Evolutionary conservation across 2,113 vertebrate genomes (phyloP), one percentile per base, ranked within the genome.

Genomic region (Serilophus lunatus): DNA sequence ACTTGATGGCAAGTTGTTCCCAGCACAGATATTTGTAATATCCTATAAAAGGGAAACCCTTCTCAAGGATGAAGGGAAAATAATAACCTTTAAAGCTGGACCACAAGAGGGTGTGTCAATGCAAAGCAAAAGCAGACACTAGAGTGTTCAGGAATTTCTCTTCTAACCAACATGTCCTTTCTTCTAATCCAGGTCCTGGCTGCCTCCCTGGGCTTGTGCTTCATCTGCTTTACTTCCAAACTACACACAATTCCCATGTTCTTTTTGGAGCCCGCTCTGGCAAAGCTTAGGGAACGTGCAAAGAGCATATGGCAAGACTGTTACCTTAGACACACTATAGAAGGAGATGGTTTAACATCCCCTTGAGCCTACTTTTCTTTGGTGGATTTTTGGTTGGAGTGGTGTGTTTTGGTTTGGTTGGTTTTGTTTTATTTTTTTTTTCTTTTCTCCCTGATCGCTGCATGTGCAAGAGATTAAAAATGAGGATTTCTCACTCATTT

Each of bases 11-110:
- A 33, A 63, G 10, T 1, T 78, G 26, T 36, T n/a, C 12, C 3
- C 1, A 4, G 49, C 49, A 42, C 3, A 3, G 8, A 2, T 3
- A 2, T 54, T 51, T 75, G 36, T 29, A 19, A 9, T 29, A 13
- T 15, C 54, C 66, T 12, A 9, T 25, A 14, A 36, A 57, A 15
- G 51, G 10, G 5, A 47, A 35, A 74, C 26, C 13, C 57, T 76
- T 54, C 24, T 56, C 18, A 1, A 13, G 35, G 61, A 20, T 68
- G 14, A n/a, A 42, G 29, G 45, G 31, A 20, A 13, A 79, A 64
- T 51, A 10, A 24, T 4, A 51, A 16, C 36, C 5, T 44, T n/a
- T 31, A 4, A 16, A 44, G 33, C 7, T 13, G 26, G 44, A 47
- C 20, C 51, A 29, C 25, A n/a, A 33, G 38, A 45, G 13, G 1